These are phyloP conservation scores for Pristionchus maxplancki DNA, from an alignment of 2,888 invertebrate genomes.

Conservation along the genomic window DNA sequence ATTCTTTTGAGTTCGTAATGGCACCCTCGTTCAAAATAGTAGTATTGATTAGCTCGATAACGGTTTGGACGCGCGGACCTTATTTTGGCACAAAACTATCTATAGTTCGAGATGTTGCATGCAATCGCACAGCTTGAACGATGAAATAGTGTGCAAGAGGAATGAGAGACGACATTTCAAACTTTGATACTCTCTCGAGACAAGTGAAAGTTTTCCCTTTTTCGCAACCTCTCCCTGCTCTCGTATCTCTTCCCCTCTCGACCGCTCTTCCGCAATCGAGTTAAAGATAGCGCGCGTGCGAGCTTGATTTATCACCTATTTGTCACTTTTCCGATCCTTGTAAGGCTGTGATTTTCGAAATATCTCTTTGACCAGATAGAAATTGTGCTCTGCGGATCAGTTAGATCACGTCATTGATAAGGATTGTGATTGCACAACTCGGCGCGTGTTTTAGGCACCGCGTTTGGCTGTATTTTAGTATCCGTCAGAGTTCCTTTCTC, in stretches of 20 bases:
- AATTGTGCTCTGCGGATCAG: background rate
- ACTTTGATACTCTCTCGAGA: no score
- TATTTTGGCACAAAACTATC: no score
- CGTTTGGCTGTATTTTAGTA: background rate
- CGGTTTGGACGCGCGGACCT: no score
- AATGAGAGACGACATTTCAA: background rate
- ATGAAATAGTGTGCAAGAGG: no score
- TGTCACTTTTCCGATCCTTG: background rate
- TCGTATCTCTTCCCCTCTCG: background rate
- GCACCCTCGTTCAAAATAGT: no score
- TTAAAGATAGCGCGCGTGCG: constrained; percentile 22
- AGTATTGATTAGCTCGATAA: no score
- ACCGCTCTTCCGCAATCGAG: background rate
- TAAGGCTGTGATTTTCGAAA: no score
- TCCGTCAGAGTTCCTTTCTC: no score
- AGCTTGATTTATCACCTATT: background rate
- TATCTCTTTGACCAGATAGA: background rate
- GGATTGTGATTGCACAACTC: background rate
- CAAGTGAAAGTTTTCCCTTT: constrained; percentile 7
- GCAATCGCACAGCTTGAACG: no score
- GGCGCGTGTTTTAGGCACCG: no score
- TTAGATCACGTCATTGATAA: background rate
- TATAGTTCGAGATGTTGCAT: no score
- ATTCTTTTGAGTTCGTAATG: no score
- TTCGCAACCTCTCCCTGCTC: background rate